phyloP scores from a whole-genome alignment of 2,797 vertebrate genomes.

The Hipposideros larvatus region DNA sequence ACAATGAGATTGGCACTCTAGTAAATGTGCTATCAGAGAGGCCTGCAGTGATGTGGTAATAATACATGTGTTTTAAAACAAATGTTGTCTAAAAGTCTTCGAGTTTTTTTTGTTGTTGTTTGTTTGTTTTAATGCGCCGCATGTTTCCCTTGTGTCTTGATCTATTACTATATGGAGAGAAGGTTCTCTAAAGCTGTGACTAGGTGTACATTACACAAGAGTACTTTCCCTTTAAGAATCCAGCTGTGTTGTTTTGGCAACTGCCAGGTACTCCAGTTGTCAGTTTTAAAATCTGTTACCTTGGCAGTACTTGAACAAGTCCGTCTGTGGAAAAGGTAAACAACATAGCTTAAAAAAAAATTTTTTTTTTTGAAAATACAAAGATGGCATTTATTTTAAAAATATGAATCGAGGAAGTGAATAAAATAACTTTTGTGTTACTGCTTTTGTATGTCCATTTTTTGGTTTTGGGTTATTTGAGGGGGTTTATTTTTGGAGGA shows the following conservation, averaged over 20 bases:
- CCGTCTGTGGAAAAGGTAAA: conserved; percentile 66
- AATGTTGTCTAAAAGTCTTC: conserved; percentile 2
- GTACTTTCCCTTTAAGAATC: conserved; percentile 67
- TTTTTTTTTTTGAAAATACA: background rate
- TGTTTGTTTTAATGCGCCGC: background rate
- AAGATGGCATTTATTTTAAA: conserved; percentile 41
- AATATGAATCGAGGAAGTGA: conserved; percentile 49
- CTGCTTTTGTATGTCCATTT: background rate
- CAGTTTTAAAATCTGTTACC: conserved; percentile 78
- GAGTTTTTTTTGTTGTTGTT: background rate
- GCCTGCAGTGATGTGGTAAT: background rate
- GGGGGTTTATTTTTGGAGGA: background rate
- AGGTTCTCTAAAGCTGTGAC: conserved; percentile 53
- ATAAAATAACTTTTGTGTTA: conserved; percentile 22
- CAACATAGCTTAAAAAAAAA: conserved; percentile 35
- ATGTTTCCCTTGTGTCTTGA: conserved; percentile 3
- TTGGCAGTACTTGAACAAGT: conserved; percentile 69
- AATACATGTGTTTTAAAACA: background rate
- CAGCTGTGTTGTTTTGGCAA: conserved; percentile 68
- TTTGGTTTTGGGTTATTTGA: background rate
- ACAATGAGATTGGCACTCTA: background rate
- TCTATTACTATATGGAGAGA: background rate
- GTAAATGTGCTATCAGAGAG: background rate
- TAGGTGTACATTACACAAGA: conserved; percentile 44
- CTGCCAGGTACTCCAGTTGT: conserved; percentile 71